A percentile compares a stretch with the other conserved stretches of the same genome.
Evolutionary conservation across 2,888 invertebrate species (phyloP).

Genomic region (Allophyes oxyacanthae): DNA sequence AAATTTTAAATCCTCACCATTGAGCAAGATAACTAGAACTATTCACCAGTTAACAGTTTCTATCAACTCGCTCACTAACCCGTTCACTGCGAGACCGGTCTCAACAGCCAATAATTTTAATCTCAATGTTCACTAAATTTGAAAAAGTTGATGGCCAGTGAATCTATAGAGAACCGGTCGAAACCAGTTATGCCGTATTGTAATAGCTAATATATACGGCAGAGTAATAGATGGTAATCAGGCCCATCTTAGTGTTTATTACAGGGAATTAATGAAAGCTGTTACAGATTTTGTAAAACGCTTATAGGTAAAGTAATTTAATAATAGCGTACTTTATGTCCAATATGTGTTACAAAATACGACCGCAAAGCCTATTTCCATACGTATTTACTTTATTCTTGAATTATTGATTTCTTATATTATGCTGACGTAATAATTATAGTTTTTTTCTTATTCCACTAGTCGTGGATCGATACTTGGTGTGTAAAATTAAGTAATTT

Average conservation of each 20-base stretch:
- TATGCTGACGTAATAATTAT: too few species aligned
- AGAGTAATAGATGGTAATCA: conserved; percentile 54
- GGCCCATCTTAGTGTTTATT: conserved; percentile 40
- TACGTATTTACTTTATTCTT: too few species aligned
- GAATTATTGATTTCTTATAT: too few species aligned
- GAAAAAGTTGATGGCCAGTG: conserved; percentile 57
- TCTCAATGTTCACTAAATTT: conserved; percentile 57
- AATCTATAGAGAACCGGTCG: conserved; percentile 50
- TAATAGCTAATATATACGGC: conserved; percentile 53
- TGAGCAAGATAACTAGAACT: conserved; percentile 22
- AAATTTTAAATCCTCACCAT: conserved; percentile 14
- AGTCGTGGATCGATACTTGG: too few species aligned
- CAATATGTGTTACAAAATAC: too few species aligned
- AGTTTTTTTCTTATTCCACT: conserved; percentile 8
- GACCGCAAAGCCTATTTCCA: too few species aligned
- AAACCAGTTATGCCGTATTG: conserved; percentile 47
- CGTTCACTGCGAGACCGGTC: conserved; percentile 49
- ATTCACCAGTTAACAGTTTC: conserved; percentile 18
- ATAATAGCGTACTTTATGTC: conserved; percentile 41
- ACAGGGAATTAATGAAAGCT: conserved; percentile 47
- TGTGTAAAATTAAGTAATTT: not conserved
- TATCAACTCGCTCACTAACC: conserved; percentile 35
- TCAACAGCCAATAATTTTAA: conserved; percentile 58
- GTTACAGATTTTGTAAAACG: conserved; percentile 45
- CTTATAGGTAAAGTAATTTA: conserved; percentile 38